Evolutionary conservation across 1,140 invertebrate genomes (phyloP).

Genomic region (Pectinophora gossypiella): DNA sequence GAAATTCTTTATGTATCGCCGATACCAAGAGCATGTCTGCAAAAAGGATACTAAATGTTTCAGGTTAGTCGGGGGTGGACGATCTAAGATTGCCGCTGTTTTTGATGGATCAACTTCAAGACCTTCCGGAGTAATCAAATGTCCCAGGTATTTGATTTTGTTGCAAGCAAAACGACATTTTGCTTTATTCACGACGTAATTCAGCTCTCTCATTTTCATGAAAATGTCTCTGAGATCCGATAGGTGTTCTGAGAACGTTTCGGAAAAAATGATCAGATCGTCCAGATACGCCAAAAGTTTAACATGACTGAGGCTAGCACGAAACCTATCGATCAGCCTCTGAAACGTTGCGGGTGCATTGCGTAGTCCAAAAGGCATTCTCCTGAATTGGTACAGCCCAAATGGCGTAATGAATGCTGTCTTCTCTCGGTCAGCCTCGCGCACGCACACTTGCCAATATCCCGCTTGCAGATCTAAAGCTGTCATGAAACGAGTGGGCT

Average conservation of each 20-base stretch:
- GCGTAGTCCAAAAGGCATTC: constrained; percentile 64
- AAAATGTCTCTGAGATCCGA: not conserved
- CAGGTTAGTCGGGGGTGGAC: constrained; percentile 3
- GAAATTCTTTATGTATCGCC: constrained; percentile 46
- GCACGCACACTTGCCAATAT: constrained; percentile 46
- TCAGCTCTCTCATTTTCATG: not conserved
- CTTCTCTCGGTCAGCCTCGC: constrained; percentile 29
- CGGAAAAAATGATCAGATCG: not conserved
- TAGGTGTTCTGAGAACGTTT: not conserved
- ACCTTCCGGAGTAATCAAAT: not conserved
- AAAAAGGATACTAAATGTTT: constrained; percentile 19
- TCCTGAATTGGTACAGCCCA: constrained; percentile 43
- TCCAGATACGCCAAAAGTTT: not conserved
- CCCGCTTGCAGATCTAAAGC: constrained; percentile 48
- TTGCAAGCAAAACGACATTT: not conserved
- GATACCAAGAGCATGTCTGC: constrained; percentile 35
- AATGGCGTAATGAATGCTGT: constrained; percentile 62
- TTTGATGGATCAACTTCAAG: not conserved
- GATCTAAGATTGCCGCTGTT: constrained; percentile 2
- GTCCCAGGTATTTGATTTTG: not conserved
- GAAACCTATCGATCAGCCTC: constrained; percentile 44
- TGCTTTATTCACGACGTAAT: not conserved
- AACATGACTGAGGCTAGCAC: not conserved
- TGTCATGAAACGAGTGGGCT: constrained; percentile 31
- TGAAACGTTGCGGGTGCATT: constrained; percentile 67